phyloP scores from a whole-genome alignment of 1,140 invertebrate genomes.

The Anthonomus grandis region DNA sequence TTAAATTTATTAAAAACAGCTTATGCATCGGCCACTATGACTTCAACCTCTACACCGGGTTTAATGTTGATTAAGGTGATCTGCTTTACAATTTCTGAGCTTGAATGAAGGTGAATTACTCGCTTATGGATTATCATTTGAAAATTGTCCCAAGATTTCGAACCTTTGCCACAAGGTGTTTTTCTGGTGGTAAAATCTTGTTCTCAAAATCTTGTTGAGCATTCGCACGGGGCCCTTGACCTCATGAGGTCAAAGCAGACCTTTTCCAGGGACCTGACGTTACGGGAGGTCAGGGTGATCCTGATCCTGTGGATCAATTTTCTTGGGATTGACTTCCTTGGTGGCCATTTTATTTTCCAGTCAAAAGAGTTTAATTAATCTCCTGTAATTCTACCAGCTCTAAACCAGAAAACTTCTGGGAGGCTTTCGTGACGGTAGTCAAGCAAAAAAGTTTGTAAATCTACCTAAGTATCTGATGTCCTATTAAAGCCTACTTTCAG shows the following conservation, averaged over 20 bases:
- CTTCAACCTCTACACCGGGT: conserved; percentile 98
- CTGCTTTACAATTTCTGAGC: conserved; percentile 98
- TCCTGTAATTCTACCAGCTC: conserved; percentile 52
- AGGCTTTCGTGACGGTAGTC: not conserved
- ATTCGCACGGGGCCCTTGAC: conserved; percentile 96
- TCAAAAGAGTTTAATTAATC: conserved; percentile 54
- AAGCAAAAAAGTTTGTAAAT: no score
- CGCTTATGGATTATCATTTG: conserved; percentile 99
- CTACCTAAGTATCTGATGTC: no score
- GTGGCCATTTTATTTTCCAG: conserved; percentile 55
- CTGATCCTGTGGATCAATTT: conserved; percentile 90
- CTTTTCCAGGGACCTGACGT: conserved; percentile 96
- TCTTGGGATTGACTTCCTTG: conserved; percentile 74
- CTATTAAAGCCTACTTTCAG: no score
- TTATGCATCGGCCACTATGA: conserved; percentile 94
- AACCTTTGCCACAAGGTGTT: conserved; percentile 99
- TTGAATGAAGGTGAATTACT: conserved; percentile 96
- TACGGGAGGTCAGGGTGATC: conserved; percentile 95
- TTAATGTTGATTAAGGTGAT: conserved; percentile 99
- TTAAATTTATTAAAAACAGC: no score
- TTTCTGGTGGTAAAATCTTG: conserved; percentile 99
- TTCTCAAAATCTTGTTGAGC: conserved; percentile 92
- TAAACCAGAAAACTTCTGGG: conserved; percentile 50
- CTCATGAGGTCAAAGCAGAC: conserved; percentile 95
- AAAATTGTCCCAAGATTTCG: conserved; percentile 99